Evolutionary conservation across 1,140 invertebrate species (phyloP).

Genomic region (Dendrolimus punctatus): DNA sequence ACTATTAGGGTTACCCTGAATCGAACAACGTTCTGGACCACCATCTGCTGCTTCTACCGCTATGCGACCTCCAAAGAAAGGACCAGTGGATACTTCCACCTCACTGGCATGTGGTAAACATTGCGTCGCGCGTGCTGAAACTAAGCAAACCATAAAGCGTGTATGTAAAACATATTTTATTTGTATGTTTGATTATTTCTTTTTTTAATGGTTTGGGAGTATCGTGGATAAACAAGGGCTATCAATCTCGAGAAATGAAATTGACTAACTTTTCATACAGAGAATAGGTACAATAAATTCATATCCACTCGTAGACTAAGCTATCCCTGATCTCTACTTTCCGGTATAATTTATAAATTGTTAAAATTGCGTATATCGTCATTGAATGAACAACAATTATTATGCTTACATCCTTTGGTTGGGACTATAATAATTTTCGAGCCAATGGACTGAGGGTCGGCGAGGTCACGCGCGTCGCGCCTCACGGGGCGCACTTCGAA

Average conservation of each 20-base stretch:
- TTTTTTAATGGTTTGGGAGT: too few species aligned
- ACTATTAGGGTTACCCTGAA: slow-evolving; percentile 77
- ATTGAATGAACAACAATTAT: not conserved
- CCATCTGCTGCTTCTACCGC: slow-evolving; percentile 78
- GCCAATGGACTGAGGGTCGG: slow-evolving; percentile 57
- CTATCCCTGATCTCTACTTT: too few species aligned
- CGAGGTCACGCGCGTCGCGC: slow-evolving; percentile 52
- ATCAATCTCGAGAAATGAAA: too few species aligned
- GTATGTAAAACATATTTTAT: too few species aligned
- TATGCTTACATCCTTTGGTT: slow-evolving; percentile 84
- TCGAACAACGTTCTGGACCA: slow-evolving; percentile 73
- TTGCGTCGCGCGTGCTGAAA: slow-evolving; percentile 83
- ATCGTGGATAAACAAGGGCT: too few species aligned
- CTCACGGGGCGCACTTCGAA: slow-evolving; percentile 78
- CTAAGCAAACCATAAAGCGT: slow-evolving; percentile 48
- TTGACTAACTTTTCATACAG: too few species aligned
- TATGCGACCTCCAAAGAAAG: slow-evolving; percentile 82
- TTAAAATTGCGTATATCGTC: not conserved
- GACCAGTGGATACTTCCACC: slow-evolving; percentile 85
- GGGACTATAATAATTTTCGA: slow-evolving; percentile 77
- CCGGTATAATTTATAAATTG: not conserved
- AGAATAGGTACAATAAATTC: too few species aligned
- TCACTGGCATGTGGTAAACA: slow-evolving; percentile 83
- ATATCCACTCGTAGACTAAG: too few species aligned
- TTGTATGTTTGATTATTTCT: too few species aligned